Conservation (phyloP, 1,140 invertebrate species). For the Drosophila santomea region DNA sequence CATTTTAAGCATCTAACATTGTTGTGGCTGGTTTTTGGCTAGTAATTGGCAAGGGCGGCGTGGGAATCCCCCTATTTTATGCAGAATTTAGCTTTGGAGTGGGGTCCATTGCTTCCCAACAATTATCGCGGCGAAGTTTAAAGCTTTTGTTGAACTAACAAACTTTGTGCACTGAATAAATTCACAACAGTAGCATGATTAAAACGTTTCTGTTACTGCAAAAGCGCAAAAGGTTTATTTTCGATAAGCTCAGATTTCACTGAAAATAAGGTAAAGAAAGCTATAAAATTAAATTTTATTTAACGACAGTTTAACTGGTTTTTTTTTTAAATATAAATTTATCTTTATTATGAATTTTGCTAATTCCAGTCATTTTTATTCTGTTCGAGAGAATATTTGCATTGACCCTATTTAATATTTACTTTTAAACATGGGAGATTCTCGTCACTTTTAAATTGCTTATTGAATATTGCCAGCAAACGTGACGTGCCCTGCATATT, state of each 20-base stretch:
- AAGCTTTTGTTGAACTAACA: conserved; percentile 12
- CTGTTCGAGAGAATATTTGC: neutral
- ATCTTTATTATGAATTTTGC: neutral
- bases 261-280: neutral
- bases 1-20: conserved; percentile 53
- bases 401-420: conserved; percentile 34
- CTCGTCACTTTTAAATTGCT: conserved; percentile 31
- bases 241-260: neutral
- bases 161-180: conserved; percentile 2
- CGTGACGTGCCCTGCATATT: conserved; percentile 55
- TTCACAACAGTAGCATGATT: neutral
- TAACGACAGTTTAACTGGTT: neutral
- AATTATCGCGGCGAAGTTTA: conserved; percentile 22
- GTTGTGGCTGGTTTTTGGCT: conserved; percentile 57
- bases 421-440: conserved; percentile 18
- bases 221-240: neutral
- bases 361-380: neutral
- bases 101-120: conserved; percentile 4
- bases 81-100: conserved; percentile 27
- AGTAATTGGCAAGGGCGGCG: conserved; percentile 31
- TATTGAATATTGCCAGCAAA: conserved; percentile 63
- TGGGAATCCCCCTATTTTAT: conserved; percentile 16
- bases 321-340: neutral
- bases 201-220: neutral
- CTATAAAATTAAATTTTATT: neutral